Evolutionary conservation across 2,113 vertebrate genomes (phyloP).

Genomic region (Sialia sialis): DNA sequence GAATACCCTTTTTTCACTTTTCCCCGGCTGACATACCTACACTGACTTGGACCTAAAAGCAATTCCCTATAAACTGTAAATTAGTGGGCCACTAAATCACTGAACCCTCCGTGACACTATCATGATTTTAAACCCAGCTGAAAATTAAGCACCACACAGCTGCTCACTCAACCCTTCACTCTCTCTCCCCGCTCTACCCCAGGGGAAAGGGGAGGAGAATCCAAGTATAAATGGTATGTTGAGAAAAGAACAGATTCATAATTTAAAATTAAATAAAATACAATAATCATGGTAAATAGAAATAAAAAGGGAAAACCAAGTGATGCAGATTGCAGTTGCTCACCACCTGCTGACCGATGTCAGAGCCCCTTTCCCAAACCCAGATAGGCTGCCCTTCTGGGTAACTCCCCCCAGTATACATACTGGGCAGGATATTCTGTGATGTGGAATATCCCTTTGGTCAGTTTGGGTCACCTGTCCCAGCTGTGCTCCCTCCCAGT

Average conservation of each 20-base stretch:
- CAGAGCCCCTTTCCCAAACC: background rate
- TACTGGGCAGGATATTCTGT: background rate
- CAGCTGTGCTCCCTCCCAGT: background rate
- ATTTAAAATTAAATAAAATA: background rate
- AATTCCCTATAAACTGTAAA: background rate
- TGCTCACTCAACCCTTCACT: accelerated
- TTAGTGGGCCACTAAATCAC: background rate
- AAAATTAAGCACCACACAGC: background rate
- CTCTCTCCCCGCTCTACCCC: accelerated
- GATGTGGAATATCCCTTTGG: background rate
- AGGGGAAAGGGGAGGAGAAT: background rate
- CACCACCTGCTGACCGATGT: no score
- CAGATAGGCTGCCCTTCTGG: no score
- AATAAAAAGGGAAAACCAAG: background rate
- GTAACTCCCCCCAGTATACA: background rate
- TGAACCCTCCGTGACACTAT: background rate
- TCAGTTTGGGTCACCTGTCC: accelerated
- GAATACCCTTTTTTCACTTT: background rate
- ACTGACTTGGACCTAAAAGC: background rate
- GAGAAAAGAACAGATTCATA: background rate
- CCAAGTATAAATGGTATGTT: background rate
- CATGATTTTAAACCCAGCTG: background rate
- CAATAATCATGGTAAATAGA: background rate
- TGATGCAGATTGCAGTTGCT: background rate
- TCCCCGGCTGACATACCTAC: background rate